Evolutionary conservation across 1,140 invertebrate genomes (phyloP).

Genomic region (Holotrichia oblita): DNA sequence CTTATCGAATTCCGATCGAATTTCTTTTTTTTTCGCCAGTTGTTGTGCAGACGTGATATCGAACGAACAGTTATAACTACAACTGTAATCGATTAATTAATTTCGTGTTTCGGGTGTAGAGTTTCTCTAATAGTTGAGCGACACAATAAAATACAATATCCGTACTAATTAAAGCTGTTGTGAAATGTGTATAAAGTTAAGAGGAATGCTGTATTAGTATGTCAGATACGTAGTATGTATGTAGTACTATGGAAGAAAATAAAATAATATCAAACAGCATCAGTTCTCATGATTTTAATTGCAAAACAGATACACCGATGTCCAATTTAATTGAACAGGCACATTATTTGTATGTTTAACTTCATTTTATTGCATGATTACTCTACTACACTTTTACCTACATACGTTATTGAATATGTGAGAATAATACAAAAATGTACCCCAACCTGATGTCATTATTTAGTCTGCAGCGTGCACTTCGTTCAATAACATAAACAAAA

Average conservation of each 20-base stretch:
- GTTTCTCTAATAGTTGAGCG: constrained; percentile 22
- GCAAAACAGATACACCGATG: too few relatives aligned
- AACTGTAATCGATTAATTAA: constrained; percentile 30
- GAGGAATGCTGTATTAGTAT: constrained; percentile 4
- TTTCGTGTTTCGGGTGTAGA: constrained; percentile 15
- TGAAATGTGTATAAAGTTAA: constrained; percentile 17
- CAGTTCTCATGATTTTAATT: too few relatives aligned
- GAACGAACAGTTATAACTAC: neutral
- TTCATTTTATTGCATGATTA: too few relatives aligned
- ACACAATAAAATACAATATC: constrained; percentile 25
- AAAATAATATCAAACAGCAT: too few relatives aligned
- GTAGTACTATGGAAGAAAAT: neutral
- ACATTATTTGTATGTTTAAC: too few relatives aligned
- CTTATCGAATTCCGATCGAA: constrained; percentile 31
- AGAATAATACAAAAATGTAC: too few relatives aligned
- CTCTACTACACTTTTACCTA: too few relatives aligned
- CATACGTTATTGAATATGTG: too few relatives aligned
- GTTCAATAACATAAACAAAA: too few relatives aligned
- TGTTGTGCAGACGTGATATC: neutral
- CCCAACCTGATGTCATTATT: too few relatives aligned
- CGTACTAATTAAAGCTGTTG: constrained; percentile 3
- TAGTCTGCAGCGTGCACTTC: too few relatives aligned
- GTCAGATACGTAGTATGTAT: neutral
- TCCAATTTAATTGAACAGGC: too few relatives aligned
- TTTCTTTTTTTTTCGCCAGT: constrained; percentile 3